A percentile compares a stretch with the other conserved stretches of the same genome.
phyloP scores from a whole-genome alignment of 2,888 invertebrate genomes.

The Brachylomia viminalis region DNA sequence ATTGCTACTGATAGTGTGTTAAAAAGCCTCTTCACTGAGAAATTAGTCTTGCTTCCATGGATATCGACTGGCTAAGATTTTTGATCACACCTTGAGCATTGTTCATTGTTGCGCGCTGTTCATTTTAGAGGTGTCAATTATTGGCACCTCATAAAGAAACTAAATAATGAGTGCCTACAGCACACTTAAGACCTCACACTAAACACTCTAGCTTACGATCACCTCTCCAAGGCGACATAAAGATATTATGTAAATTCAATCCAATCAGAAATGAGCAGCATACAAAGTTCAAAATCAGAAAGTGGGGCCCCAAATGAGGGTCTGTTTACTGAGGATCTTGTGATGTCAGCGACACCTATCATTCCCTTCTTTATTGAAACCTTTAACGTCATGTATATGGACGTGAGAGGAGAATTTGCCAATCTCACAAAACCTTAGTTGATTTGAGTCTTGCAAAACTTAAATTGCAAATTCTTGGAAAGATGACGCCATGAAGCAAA shows the following conservation, averaged over 20 bases:
- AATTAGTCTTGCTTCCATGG: too few species aligned
- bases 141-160: not conserved
- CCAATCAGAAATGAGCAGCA: slow-evolving; percentile 57
- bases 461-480: slow-evolving; percentile 42
- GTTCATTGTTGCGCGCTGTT: too few species aligned
- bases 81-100: too few species aligned
- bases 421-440: slow-evolving; percentile 37
- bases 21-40: too few species aligned
- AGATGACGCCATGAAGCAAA: slow-evolving; percentile 8
- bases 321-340: slow-evolving; percentile 66
- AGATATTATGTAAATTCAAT: slow-evolving; percentile 62
- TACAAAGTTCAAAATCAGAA: slow-evolving; percentile 56
- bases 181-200: not conserved
- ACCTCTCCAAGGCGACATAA: slow-evolving; percentile 12
- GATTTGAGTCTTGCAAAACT: slow-evolving; percentile 37
- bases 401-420: slow-evolving; percentile 51
- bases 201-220: not conserved
- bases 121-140: not conserved
- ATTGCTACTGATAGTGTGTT: too few species aligned
- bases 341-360: slow-evolving; percentile 62
- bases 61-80: too few species aligned
- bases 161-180: not conserved
- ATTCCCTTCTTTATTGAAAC: slow-evolving; percentile 61
- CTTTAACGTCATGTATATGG: slow-evolving; percentile 43
- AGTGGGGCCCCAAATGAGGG: slow-evolving; percentile 59